phyloP scores from a whole-genome alignment of 37 sponge, comb jelly and placozoan species.

The Oscarella lobularis region DNA sequence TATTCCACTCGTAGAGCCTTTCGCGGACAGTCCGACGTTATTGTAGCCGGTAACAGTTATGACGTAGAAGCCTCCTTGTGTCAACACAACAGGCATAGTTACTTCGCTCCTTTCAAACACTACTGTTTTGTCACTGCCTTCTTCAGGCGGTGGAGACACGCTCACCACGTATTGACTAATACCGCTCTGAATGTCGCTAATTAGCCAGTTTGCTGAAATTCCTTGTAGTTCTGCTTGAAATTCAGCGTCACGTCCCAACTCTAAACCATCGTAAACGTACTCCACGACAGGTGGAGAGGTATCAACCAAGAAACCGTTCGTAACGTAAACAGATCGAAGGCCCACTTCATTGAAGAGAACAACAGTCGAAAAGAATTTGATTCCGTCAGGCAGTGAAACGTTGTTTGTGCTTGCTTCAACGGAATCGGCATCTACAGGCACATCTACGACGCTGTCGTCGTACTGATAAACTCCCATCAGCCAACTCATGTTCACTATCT shows the following conservation, averaged over 20 bases:
- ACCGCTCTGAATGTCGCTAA: not conserved
- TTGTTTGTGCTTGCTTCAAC: not conserved
- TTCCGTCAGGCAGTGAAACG: not conserved
- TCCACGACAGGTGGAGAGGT: slow-evolving; percentile 33
- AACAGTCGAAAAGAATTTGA: slow-evolving; percentile 23
- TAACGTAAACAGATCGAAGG: slow-evolving; percentile 5
- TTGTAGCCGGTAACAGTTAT: not conserved
- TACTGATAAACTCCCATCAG: not conserved
- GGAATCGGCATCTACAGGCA: not conserved
- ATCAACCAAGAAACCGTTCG: slow-evolving; percentile 30
- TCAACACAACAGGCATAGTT: not conserved
- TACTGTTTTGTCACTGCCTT: not conserved
- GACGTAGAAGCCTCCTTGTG: not conserved
- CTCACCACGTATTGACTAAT: not conserved
- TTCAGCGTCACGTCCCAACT: not conserved
- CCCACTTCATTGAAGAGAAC: slow-evolving; percentile 33
- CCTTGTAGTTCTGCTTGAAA: not conserved
- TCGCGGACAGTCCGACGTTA: not conserved
- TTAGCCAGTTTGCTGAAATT: not conserved
- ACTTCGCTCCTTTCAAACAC: not conserved
- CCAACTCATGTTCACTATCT: not conserved
- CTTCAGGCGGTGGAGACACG: not conserved
- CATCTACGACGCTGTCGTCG: not conserved
- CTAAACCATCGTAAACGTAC: not conserved
- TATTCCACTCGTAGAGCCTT: not conserved